Evolutionary conservation across 1,140 invertebrate species (phyloP), one percentile per base, ranked within the genome.

Genomic region (Rhynchophorus ferrugineus): DNA sequence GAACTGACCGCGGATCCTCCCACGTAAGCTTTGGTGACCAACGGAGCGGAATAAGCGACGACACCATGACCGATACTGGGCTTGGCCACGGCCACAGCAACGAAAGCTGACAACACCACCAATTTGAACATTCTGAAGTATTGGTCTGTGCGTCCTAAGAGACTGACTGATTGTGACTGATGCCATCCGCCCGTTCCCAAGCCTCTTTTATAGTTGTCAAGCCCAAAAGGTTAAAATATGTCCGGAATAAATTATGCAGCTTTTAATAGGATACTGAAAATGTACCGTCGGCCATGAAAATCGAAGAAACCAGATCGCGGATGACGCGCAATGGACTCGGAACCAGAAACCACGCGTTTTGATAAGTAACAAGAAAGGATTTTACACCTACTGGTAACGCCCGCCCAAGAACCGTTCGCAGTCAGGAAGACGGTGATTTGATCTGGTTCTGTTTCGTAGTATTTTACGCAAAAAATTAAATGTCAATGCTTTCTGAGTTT

Each of bases 101-200:
- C 52, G 46, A 62, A 49, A 58, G 54, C 58, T 38, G 43, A 62
- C 61, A 60, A 60, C 58, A 61, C 60, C 58, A 61, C 60, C 58
- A 61, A 56, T 60, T 60, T 61, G 52, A 61, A 60, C 60, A 61
- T 61, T 51, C 54, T 59, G 43, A 34, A 16, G 14, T 51, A 6
- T 49, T 59, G 58, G 60, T 61, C 58, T 60, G 58, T 56, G 42
- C 44, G 44, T 55, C 45, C 56, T 35, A 52, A 39, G 29, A 47
- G 49, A 61, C 58, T 60, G 29, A 61, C 59, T 61, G 59, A 61
- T 35, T 47, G 41, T 8, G 46, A 54, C 56, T 58, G 49, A 53
- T 57, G 36, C 14, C n/a, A n/a, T 29, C 24, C 24, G 24, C 5
- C 5, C 24, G 11, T 29, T 29, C 5, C 24, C 5, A 29, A 29